Evolutionary conservation across 2,797 vertebrate genomes (phyloP), one percentile per base, ranked within the genome.

Genomic region (Stomatorhinus walkeri): DNA sequence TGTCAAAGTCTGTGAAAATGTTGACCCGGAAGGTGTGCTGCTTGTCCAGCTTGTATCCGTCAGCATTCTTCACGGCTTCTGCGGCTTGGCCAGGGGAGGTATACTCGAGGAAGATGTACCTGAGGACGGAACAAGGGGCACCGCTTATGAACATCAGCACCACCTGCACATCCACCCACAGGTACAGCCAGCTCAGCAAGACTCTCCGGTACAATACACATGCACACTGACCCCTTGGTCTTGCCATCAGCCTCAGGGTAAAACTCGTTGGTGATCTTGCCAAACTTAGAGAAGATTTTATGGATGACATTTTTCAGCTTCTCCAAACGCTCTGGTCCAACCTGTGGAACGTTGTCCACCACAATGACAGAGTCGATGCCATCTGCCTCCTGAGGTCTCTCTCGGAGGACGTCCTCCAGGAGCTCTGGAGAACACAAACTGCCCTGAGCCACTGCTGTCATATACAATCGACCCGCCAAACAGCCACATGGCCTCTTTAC

Each of bases 251-350:
- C 95, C 19, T 98, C 97, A 0, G 98, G 97, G 28, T 99, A 99
- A 93, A 96, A 98, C 91, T 99, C 98, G 1, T 97, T 99, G 59
- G 97, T 97, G 93, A 99, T 98, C 93, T 99, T 99, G 68, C 98
- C 98, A 85, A 99, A 99, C 92, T 98, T 99, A 87, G 98, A 99
- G 94, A 99, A 99, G 91, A 99, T 98, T 95, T 99, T 99, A 92
- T 98, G 97, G 89, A 99, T 97, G 92, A 99, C 98, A 1, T 99
- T 99, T 91, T 98, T 99, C 5, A 99, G 96, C 86, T 99, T 99
- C 91, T 99, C 98, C 87, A 99, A 92, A 1, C 98, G 95, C 89
- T 99, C 98, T 0, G 97, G 98, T 81, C 98, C 98, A 48, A 99
- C 98, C 94, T 99, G 97, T 85, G 98, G 98, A 1, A 99, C 98